A percentile compares a stretch with the other conserved stretches of the same genome.
Conservation (phyloP, 2,888 invertebrate genomes). For the Pseudeuparius sepicola region DNA sequence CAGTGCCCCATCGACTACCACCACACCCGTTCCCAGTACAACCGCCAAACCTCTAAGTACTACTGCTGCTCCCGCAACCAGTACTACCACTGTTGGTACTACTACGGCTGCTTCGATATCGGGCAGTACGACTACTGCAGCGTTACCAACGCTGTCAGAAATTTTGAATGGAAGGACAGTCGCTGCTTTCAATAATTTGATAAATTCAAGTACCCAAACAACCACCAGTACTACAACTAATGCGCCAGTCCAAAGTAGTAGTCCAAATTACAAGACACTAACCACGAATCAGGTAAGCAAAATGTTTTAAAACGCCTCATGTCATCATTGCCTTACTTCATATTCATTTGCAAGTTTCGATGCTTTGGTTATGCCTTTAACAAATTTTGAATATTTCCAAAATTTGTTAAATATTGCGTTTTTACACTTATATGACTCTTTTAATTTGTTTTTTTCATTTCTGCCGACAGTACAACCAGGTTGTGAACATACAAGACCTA, state of each 20-base stretch:
- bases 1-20: conserved; percentile 17
- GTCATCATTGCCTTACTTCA: too few species aligned
- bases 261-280: conserved; percentile 40
- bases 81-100: conserved; percentile 11
- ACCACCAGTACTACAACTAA: too few species aligned
- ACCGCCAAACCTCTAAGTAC: conserved; percentile 9
- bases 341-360: too few species aligned
- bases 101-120: conserved; percentile 11
- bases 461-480: conserved; percentile 29
- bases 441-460: too few species aligned
- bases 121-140: conserved; percentile 31
- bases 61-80: conserved; percentile 10
- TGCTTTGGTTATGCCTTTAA: too few species aligned
- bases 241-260: conserved; percentile 15
- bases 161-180: conserved; percentile 53
- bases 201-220: conserved; percentile 34
- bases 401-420: too few species aligned
- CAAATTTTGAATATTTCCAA: too few species aligned
- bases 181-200: conserved; percentile 48
- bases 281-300: conserved; percentile 51
- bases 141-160: conserved; percentile 50
- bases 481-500: conserved; percentile 29
- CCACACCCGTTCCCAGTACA: conserved; percentile 9
- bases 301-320: conserved; percentile 9
- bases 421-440: too few species aligned